These are phyloP conservation scores for Rhodophaea formosa DNA, from an alignment of 2,888 invertebrate species.

Conservation along the genomic window DNA sequence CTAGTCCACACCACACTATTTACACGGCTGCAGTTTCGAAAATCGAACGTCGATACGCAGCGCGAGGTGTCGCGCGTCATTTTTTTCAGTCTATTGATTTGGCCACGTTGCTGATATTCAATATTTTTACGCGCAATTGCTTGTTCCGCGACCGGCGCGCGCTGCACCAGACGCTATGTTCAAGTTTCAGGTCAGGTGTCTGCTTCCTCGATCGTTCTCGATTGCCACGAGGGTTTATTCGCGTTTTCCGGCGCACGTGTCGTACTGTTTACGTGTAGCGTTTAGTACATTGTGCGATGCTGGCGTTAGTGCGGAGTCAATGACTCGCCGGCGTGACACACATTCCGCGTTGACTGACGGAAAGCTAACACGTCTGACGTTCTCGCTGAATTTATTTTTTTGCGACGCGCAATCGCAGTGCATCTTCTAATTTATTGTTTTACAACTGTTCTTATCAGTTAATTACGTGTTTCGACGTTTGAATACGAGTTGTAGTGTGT, in stretches of 20 bases:
- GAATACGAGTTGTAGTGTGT: conserved; percentile 25
- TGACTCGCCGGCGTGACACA: conserved; percentile 78
- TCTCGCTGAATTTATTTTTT: conserved; percentile 50
- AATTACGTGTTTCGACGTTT: conserved; percentile 20
- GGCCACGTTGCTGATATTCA: conserved; percentile 39
- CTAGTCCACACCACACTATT: conserved; percentile 56
- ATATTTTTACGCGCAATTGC: conserved; percentile 50
- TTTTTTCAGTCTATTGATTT: conserved; percentile 50
- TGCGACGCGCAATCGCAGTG: conserved; percentile 37
- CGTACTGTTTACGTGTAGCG: conserved; percentile 65
- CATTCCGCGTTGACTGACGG: conserved; percentile 70
- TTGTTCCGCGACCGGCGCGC: conserved; percentile 51
- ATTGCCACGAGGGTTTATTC: conserved; percentile 45
- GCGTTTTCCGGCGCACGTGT: conserved; percentile 66
- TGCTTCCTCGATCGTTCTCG: conserved; percentile 30
- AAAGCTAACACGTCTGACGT: conserved; percentile 59
- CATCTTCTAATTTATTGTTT: conserved; percentile 50
- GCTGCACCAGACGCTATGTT: conserved; percentile 37
- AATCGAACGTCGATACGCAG: conserved; percentile 44
- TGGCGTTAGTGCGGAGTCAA: conserved; percentile 62
- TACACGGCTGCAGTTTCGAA: conserved; percentile 54
- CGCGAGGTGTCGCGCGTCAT: conserved; percentile 36
- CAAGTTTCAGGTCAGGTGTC: conserved; percentile 39
- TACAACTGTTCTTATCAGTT: conserved; percentile 44
- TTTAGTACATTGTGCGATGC: conserved; percentile 40